Base-by-base conservation (phyloP, 2,113 vertebrate genomes). In the Alethe castanea region DNA sequence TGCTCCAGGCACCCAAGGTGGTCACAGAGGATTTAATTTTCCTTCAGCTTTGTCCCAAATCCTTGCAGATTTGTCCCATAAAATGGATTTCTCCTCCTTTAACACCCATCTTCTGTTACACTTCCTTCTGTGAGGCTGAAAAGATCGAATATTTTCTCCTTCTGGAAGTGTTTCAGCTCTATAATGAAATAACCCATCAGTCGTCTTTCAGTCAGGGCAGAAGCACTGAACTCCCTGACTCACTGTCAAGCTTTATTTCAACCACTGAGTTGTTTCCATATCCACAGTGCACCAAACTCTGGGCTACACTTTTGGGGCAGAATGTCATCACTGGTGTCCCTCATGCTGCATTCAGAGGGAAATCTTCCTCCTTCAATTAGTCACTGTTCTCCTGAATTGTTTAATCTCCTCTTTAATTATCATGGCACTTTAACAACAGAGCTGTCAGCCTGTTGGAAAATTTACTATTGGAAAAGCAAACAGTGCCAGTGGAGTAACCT, bases 321-420 rank as follows among this genome's bases (percentile, higher is more conserved):
- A 48, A 67, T 84, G 73, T 33, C 47, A 73, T 35, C 56, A 11
- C 44, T 48, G 40, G 40, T 70, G 92, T 77, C 82, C 79, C 71
- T 77, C 64, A 15, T 1, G 9, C 54, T 78, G 44, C 38, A 70
- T n/a, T 36, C 61, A 67, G 61, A 61, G 53, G 48, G 57, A 76
- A 89, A 91, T 45, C 20, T 86, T 38, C 18, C 40, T 87, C 78
- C 70, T 92, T 48, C 40, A 86, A 52, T 89, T 42, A 70, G 36
- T 42, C 57, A 28, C 80, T 5, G 3, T 25, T 73, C 88, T 65
- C 61, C 50, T 19, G 16, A 81, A 72, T 81, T 62, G 65, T 74
- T 96, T 86, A 67, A 88, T 91, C 66, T 86, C 69, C 65, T 66
- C 73, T 69, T 94, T 95, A 95, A 95, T 97, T 94, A 87, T 64